These are phyloP conservation scores for Polyommatus icarus DNA, from an alignment of 2,888 invertebrate species.

Conservation along the genomic window DNA sequence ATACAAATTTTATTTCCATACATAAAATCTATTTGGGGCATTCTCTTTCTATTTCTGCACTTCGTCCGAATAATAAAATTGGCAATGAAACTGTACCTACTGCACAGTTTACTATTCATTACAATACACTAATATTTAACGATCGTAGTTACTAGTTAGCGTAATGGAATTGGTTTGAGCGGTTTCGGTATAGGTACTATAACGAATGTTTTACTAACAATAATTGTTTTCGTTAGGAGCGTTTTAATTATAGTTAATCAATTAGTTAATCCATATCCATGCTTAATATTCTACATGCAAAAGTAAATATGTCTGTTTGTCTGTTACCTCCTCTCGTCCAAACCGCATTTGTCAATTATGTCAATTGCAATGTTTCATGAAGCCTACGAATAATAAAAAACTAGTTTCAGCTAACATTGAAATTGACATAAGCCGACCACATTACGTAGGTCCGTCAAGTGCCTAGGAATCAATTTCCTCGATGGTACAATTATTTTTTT, in stretches of 20 bases:
- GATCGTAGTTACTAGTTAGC: conserved; percentile 10
- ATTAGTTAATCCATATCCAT: too few relatives aligned
- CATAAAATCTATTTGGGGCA: neutral
- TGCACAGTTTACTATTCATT: conserved; percentile 36
- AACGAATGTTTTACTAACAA: neutral
- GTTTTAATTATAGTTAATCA: neutral
- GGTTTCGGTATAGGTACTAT: neutral
- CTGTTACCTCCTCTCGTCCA: too few relatives aligned
- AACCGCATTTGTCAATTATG: too few relatives aligned
- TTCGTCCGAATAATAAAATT: conserved; percentile 12
- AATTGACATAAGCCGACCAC: too few relatives aligned
- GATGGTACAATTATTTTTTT: too few relatives aligned
- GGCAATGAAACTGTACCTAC: conserved; percentile 31
- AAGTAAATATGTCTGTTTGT: too few relatives aligned
- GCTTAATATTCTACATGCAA: too few relatives aligned
- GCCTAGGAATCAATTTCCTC: too few relatives aligned
- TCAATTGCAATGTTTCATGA: too few relatives aligned
- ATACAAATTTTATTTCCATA: neutral
- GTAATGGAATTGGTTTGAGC: neutral
- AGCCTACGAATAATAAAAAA: too few relatives aligned
- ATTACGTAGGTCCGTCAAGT: too few relatives aligned
- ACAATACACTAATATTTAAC: conserved; percentile 27
- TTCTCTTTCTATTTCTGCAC: neutral
- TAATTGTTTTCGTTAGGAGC: neutral
- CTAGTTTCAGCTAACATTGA: too few relatives aligned